A percentile compares a stretch with the other conserved stretches of the same genome.
Evolutionary conservation across 2,888 invertebrate species (phyloP).

Genomic region (Onthophagus sagittarius): DNA sequence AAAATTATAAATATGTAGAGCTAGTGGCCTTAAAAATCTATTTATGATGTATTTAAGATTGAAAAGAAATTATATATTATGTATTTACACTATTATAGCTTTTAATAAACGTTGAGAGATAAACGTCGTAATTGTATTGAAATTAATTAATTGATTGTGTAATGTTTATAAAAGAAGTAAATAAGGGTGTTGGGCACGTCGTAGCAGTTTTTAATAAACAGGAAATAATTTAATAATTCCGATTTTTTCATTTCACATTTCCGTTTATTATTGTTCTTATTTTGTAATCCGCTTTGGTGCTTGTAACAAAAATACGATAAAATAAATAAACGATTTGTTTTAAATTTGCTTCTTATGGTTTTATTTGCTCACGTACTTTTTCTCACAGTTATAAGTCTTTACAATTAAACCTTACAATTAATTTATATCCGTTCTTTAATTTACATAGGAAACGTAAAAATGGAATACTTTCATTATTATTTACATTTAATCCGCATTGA

Average conservation of each 20-base stretch:
- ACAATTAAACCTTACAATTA: not conserved
- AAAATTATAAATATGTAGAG: constrained; percentile 17
- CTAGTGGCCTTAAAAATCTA: constrained; percentile 25
- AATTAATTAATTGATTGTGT: not conserved
- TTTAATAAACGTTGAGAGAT: constrained; percentile 20
- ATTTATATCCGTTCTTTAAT: not conserved
- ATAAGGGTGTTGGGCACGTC: not conserved
- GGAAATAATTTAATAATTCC: not conserved
- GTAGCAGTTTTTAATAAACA: not conserved
- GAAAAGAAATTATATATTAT: constrained; percentile 18
- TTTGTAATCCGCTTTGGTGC: constrained; percentile 13
- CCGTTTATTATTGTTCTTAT: not conserved
- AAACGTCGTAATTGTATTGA: constrained; percentile 10
- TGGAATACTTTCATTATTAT: not conserved
- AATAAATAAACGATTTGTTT: constrained; percentile 20
- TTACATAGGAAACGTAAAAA: not conserved
- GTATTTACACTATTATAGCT: constrained; percentile 21
- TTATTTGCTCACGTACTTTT: constrained; percentile 10
- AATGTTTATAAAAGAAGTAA: not conserved
- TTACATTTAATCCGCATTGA: not conserved
- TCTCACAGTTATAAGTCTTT: not conserved
- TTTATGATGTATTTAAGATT: constrained; percentile 19
- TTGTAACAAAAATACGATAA: constrained; percentile 1
- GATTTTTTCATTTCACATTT: not conserved
- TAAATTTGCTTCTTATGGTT: constrained; percentile 19